A percentile compares a stretch with the other conserved stretches of the same genome.
These are phyloP conservation scores for Drosophila neonasuta DNA, from an alignment of 2,888 invertebrate species.

Conservation along the genomic window DNA sequence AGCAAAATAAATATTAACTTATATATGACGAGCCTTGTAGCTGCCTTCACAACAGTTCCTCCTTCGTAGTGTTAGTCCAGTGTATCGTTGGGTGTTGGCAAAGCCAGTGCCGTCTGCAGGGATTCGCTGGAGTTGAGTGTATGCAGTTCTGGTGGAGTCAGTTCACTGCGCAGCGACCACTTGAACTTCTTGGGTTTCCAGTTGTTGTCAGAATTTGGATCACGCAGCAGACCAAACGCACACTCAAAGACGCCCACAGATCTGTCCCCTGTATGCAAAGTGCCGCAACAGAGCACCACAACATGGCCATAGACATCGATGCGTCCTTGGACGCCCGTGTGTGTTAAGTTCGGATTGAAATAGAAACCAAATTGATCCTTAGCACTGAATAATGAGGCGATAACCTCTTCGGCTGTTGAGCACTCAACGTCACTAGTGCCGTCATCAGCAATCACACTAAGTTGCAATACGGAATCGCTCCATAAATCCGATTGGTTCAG, in stretches of 20 bases:
- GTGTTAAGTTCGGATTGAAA: constrained; percentile 85
- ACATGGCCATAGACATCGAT: constrained; percentile 86
- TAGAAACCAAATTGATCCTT: constrained; percentile 82
- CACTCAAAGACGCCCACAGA: constrained; percentile 86
- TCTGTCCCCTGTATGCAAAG: constrained; percentile 84
- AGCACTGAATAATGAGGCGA: constrained; percentile 79
- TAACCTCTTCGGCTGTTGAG: constrained; percentile 67
- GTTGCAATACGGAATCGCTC: constrained; percentile 81
- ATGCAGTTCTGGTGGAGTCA: constrained; percentile 57
- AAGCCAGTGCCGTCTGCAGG: constrained; percentile 61
- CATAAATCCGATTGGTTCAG: constrained; percentile 84
- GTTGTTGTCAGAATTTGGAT: constrained; percentile 85
- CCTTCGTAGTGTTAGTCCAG: constrained; percentile 44
- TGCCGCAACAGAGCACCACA: constrained; percentile 85
- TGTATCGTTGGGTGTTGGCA: constrained; percentile 70
- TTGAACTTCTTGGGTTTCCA: constrained; percentile 87
- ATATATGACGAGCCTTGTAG: constrained; percentile 20
- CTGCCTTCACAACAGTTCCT: background rate
- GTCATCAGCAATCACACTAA: constrained; percentile 71
- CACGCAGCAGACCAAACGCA: constrained; percentile 85
- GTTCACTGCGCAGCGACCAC: constrained; percentile 81
- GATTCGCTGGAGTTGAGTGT: constrained; percentile 69
- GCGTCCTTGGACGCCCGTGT: constrained; percentile 84
- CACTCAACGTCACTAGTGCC: constrained; percentile 62
- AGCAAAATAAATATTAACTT: constrained; percentile 38